Base-by-base conservation (phyloP, 2,113 vertebrate genomes). In the Hylia prasina region DNA sequence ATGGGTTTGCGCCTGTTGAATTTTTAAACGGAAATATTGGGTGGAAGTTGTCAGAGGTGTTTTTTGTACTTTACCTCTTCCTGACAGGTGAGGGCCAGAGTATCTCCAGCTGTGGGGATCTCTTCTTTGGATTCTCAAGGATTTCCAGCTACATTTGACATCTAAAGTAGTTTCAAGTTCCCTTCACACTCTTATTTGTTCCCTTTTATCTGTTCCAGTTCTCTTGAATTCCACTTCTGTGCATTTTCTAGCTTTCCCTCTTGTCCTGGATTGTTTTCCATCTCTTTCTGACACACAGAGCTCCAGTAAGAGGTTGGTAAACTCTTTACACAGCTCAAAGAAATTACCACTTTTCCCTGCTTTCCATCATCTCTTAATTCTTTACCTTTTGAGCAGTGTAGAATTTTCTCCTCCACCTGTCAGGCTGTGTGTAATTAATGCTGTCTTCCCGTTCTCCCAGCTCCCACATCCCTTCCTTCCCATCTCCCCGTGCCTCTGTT, bases 371-470 rank as follows among this genome's bases (percentile, higher is more conserved):
- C 81, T 35, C 53, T 33, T n/a, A 56, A 83, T 80, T 93, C 90
- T 83, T 65, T 65, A 12, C 77, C 69, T 81, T 56, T 57, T 22
- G 90, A 94, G 37, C 56, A 27, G 71, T 31, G 72, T 31, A 39
- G 56, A 54, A 47, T 86, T 54, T 93, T 60, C 90, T 93, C 58
- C 76, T 80, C 72, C 70, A 33, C 35, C 76, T 93, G 90, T 72
- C 94, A 94, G 80, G 77, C 72, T 76, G 57, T 27, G 57, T 86
- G 90, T 86, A 80, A 94, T 94, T 94, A 82, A 79, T 35, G 71
- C 71, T 93, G 83, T 56, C 66, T 73, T 73, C 79, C 82, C 23
- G 1, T 45, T 82, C 94, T 54, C 48, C 81, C 76, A 47, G 83
- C 92, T 91, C 94, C 87, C 87, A 69, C 87, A 42, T 5, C 90